A percentile compares a stretch with the other conserved stretches of the same genome.
phyloP scores from a whole-genome alignment of 2,888 invertebrate genomes.

The Ormyrus labotus region DNA sequence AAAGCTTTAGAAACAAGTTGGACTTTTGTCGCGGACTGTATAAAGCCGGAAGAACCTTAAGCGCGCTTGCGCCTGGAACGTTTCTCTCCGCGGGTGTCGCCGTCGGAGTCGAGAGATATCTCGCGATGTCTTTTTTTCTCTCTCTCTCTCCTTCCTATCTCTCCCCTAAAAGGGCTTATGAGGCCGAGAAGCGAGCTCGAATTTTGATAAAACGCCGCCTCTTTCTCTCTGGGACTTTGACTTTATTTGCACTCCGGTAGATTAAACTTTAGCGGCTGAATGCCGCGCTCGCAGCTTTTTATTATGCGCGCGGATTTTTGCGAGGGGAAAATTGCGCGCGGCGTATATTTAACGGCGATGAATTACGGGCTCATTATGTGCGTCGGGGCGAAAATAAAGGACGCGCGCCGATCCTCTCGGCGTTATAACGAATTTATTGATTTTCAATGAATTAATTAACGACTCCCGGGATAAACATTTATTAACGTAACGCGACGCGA shows the following conservation, averaged over 20 bases:
- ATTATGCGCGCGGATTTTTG: constrained; percentile 20
- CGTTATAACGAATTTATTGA: too few relatives aligned
- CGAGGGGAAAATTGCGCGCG: not conserved
- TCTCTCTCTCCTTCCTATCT: constrained; percentile 9
- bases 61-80: constrained; percentile 19
- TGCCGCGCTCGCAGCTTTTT: not conserved
- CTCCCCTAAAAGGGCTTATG: constrained; percentile 43
- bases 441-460: too few relatives aligned
- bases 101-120: constrained; percentile 31
- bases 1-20: too few relatives aligned
- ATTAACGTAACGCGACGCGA: too few relatives aligned
- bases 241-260: constrained; percentile 45
- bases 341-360: too few relatives aligned
- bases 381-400: too few relatives aligned
- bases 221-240: constrained; percentile 14
- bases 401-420: too few relatives aligned
- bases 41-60: constrained; percentile 12
- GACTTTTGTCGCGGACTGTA: too few relatives aligned
- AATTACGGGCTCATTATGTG: too few relatives aligned
- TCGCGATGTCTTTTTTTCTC: constrained; percentile 16
- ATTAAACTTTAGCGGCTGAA: constrained; percentile 32
- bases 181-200: constrained; percentile 43
- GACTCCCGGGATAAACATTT: too few relatives aligned
- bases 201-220: constrained; percentile 53
- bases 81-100: not conserved